These are phyloP conservation scores for Crenichthys baileyi DNA, from an alignment of 2,797 vertebrate species.

Conservation along the genomic window DNA sequence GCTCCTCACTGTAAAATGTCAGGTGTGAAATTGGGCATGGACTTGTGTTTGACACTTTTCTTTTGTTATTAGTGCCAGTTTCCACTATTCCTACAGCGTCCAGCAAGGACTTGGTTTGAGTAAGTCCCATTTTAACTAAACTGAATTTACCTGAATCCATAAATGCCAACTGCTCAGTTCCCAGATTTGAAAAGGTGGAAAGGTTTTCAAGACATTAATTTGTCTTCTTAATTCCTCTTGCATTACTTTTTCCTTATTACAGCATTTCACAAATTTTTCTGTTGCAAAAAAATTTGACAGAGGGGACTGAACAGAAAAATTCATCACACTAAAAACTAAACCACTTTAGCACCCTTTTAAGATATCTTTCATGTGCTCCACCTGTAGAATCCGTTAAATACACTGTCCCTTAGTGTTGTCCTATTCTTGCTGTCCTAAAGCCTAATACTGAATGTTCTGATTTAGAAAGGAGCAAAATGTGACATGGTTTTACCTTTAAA, in stretches of 20 bases:
- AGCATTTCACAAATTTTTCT: background rate
- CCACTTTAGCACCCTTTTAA: too few species aligned
- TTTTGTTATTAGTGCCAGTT: background rate
- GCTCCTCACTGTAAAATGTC: background rate
- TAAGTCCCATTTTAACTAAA: background rate
- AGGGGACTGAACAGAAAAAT: too few species aligned
- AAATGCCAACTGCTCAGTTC: background rate
- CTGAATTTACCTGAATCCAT: background rate
- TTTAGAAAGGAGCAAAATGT: background rate
- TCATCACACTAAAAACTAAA: too few species aligned
- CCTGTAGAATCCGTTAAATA: background rate
- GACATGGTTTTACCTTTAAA: background rate
- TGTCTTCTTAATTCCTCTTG: background rate
- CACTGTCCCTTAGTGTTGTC: background rate
- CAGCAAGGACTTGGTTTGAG: background rate
- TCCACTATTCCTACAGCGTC: background rate
- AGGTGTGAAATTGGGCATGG: background rate
- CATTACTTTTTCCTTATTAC: background rate
- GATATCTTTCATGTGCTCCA: too few species aligned
- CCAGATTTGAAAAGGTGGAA: background rate
- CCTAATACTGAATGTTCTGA: background rate
- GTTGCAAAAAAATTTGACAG: too few species aligned
- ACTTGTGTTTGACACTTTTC: background rate
- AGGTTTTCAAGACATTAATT: background rate
- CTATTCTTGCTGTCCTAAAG: background rate